Evolutionary conservation across 2,113 vertebrate genomes (phyloP).

Genomic region (Xenopus tropicalis): DNA sequence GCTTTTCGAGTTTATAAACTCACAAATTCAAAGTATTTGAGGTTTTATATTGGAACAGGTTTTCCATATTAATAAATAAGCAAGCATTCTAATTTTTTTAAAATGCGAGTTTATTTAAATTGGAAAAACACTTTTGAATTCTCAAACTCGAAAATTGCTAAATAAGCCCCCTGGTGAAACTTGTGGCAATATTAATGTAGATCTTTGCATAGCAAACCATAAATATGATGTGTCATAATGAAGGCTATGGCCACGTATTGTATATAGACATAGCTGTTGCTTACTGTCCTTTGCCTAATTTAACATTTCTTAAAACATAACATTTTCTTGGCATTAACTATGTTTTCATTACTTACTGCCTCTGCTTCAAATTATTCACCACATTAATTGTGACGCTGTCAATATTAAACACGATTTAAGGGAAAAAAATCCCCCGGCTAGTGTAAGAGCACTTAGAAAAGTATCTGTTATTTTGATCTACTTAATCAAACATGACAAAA

Average conservation of each 20-base stretch:
- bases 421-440: conserved; percentile 4
- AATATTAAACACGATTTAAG: conserved; percentile 7
- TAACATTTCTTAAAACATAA: background rate
- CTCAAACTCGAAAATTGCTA: no score
- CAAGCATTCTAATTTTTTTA: no score
- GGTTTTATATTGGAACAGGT: no score
- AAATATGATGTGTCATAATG: background rate
- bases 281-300: background rate
- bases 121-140: no score
- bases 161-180: no score
- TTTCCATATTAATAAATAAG: no score
- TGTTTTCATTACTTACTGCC: conserved; percentile 4
- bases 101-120: no score
- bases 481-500: conserved; percentile 41
- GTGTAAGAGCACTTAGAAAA: conserved; percentile 22
- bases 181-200: background rate
- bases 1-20: no score
- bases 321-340: conserved; percentile 9
- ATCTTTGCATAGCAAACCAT: background rate
- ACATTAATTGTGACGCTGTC: conserved; percentile 22
- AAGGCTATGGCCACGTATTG: background rate
- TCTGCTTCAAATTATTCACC: conserved; percentile 20
- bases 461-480: conserved; percentile 25
- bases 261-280: background rate
- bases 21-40: no score